Base-by-base conservation (phyloP, 2,797 vertebrate species). In the Acrocephalus scirpaceus region DNA sequence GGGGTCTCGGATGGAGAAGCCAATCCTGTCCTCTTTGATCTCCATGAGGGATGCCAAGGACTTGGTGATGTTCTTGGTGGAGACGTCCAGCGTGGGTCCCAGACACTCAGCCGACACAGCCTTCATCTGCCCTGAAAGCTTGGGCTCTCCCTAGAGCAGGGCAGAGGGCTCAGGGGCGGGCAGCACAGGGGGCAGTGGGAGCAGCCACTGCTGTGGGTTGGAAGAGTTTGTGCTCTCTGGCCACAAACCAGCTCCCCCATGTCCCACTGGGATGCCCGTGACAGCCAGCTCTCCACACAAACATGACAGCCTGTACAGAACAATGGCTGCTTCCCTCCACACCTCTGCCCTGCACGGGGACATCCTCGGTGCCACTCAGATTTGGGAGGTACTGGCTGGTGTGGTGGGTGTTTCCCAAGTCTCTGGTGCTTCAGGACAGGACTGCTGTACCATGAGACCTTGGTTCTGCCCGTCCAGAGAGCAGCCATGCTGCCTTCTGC, bases 11-110 rank as follows among this genome's bases (percentile, higher is more conserved):
- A 99, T 71, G 16, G 98, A 98, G 91, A 98, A 97, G 88, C 98
- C 98, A 25, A 98, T 96, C 12, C 98, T 97, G 0, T 99, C 98
- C 97, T 99, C 99, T 62, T 99, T 98, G 97, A 99, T 99, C 97
- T 99, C 99, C 1, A 99, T 99, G 16, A 99, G 98, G 10, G 99
- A 99, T 18, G 99, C 99, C 97, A 99, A 97, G 44, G 99, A 99
- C 95, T 99, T 99, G 94, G 99, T 99, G 97, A 99, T 99, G 97
- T 99, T 98, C 97, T 98, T 98, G 56, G 98, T 98, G 61, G 98
- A 98, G 44, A 97, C 96, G 17, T 99, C 99, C 97, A 99, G 91
- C 0, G 98, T 89, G n/a, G 99, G 99, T 14, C 99, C 99, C 60
- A 99, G 97, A 90, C 98, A 99, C 97, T 99, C 99, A 0, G 99